These are phyloP conservation scores for Diplosoma virens DNA, from an alignment of 23 tunicate species.

Conservation along the genomic window DNA sequence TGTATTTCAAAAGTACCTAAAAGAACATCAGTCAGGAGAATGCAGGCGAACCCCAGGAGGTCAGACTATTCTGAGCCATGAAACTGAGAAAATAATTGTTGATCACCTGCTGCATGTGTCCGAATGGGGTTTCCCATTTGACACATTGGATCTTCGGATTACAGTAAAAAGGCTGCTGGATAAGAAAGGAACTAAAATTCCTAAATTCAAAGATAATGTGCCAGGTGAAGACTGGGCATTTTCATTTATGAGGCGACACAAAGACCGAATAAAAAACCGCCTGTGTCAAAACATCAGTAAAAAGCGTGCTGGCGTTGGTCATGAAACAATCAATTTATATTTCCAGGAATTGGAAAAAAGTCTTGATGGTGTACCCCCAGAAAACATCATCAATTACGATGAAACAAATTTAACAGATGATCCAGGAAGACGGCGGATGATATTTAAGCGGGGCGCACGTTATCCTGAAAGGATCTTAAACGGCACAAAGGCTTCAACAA, in stretches of 20 bases:
- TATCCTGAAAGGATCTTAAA: slow-evolving; percentile 27
- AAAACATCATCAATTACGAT: slow-evolving; percentile 29
- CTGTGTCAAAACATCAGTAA: slow-evolving; percentile 4
- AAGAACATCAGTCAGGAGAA: no score
- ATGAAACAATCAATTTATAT: no score
- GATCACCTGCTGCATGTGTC: background rate
- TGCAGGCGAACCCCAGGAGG: slow-evolving; percentile 32
- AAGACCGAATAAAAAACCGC: background rate
- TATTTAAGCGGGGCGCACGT: slow-evolving; percentile 4
- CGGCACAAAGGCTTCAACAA: slow-evolving; percentile 10
- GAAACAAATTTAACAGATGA: slow-evolving; percentile 44
- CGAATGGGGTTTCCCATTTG: slow-evolving; percentile 31
- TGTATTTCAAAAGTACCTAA: no score
- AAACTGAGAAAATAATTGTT: slow-evolving; percentile 5
- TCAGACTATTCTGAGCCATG: slow-evolving; percentile 3
- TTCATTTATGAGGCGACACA: background rate
- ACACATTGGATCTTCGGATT: slow-evolving; percentile 8
- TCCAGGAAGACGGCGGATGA: slow-evolving; percentile 12
- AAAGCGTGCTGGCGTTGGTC: no score
- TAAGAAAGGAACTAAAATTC: background rate
- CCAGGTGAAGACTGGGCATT: slow-evolving; percentile 24
- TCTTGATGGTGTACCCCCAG: background rate
- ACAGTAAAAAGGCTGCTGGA: slow-evolving; percentile 5
- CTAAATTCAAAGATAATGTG: background rate
- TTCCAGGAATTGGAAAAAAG: slow-evolving; percentile 6